Evolutionary conservation across 2,888 invertebrate genomes (phyloP).

Genomic region (Harpalus rubripes): DNA sequence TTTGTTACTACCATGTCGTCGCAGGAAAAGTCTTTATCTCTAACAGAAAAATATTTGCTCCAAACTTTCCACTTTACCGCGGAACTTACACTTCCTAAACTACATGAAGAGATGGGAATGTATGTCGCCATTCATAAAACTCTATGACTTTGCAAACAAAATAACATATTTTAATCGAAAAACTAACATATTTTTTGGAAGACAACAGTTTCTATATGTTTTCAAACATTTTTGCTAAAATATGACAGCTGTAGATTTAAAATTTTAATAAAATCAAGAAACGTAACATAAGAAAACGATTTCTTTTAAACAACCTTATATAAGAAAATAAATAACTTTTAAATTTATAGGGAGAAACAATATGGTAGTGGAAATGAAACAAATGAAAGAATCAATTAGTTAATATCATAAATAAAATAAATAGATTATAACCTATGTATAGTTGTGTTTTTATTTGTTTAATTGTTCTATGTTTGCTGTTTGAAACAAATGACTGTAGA

Average conservation of each 20-base stretch:
- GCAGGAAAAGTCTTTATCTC: slow-evolving; percentile 35
- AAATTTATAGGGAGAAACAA: too few species aligned
- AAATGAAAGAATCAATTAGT: too few species aligned
- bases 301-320: too few species aligned
- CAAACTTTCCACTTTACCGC: slow-evolving; percentile 34
- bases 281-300: neutral
- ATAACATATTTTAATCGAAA: slow-evolving; percentile 12
- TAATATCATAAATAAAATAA: too few species aligned
- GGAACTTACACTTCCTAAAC: slow-evolving; percentile 8
- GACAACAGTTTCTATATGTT: neutral
- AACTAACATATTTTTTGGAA: neutral
- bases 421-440: too few species aligned
- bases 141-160: neutral
- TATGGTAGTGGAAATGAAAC: too few species aligned
- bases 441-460: too few species aligned
- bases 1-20: slow-evolving; percentile 50
- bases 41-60: slow-evolving; percentile 6
- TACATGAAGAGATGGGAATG: slow-evolving; percentile 5
- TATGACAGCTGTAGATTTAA: neutral
- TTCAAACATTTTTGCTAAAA: neutral
- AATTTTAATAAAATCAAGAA: neutral
- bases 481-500: too few species aligned
- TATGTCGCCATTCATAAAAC: slow-evolving; percentile 16
- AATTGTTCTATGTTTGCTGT: too few species aligned
- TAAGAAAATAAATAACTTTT: too few species aligned